Conservation (phyloP, 2,797 vertebrate species). For the Streptopelia turtur region DNA sequence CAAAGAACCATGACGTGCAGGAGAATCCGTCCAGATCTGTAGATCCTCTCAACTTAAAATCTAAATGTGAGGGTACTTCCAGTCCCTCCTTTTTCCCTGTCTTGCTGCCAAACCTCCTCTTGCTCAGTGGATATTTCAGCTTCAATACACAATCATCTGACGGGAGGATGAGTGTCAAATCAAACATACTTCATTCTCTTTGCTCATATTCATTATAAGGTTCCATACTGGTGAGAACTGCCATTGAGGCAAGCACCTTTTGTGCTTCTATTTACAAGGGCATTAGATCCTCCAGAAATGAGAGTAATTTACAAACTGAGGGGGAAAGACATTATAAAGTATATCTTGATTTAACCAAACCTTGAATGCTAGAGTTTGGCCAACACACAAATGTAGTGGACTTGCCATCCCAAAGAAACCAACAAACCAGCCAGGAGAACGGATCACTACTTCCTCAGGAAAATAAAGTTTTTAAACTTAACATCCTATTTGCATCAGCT, state of each 20-base stretch:
- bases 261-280: not conserved
- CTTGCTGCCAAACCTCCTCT: not conserved
- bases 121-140: not conserved
- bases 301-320: not conserved
- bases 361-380: not conserved
- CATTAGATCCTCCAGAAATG: not conserved
- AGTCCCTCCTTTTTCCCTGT: not conserved
- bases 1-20: not conserved
- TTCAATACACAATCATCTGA: not conserved
- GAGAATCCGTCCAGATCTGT: not conserved
- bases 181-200: not conserved
- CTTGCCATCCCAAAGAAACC: not conserved
- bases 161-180: not conserved
- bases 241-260: not conserved
- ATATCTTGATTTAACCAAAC: not conserved
- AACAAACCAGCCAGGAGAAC: not conserved
- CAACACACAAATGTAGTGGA: not conserved
- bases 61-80: not conserved
- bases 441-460: not conserved
- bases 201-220: not conserved
- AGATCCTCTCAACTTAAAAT: not conserved
- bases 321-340: not conserved
- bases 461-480: not conserved
- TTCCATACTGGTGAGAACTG: not conserved
- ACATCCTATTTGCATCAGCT: not conserved